A percentile compares a stretch with the other conserved stretches of the same genome.
Evolutionary conservation across 92 coral and sea anemone species (phyloP).

Genomic region (Hydrozoanthus gracilis): DNA sequence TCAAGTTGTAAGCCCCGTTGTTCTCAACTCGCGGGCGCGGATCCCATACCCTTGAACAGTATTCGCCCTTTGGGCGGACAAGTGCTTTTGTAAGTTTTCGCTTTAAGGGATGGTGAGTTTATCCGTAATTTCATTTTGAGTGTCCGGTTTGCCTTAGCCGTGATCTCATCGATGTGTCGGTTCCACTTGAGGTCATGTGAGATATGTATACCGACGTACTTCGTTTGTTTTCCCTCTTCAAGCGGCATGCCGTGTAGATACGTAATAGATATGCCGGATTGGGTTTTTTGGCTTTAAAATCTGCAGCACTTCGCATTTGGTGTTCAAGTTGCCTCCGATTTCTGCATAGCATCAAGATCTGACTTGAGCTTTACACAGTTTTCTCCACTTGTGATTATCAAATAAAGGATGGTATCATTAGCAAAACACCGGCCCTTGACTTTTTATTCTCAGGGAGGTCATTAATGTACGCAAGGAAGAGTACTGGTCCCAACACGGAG

Average conservation of each 20-base stretch:
- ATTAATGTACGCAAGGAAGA: too few species aligned
- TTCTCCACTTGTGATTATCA: constrained; percentile 29
- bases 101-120: too few species aligned
- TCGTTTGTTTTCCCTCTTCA: too few species aligned
- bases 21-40: not conserved
- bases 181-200: not conserved
- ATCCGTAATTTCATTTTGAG: not conserved
- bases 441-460: too few species aligned
- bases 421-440: too few species aligned
- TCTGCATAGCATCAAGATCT: constrained; percentile 30
- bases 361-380: too few species aligned
- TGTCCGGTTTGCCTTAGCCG: constrained; percentile 20
- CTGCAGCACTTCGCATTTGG: constrained; percentile 42
- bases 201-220: too few species aligned
- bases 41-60: too few species aligned
- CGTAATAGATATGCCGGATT: constrained; percentile 12
- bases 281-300: not conserved
- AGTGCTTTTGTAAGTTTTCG: too few species aligned
- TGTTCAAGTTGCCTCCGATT: constrained; percentile 44
- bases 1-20: not conserved
- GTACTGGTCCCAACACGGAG: too few species aligned
- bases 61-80: too few species aligned
- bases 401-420: too few species aligned
- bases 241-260: constrained; percentile 13
- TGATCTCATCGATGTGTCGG: not conserved